Evolutionary conservation across 30 jellyfish, hydroid and myxozoan genomes (phyloP), one percentile per base, ranked within the genome.

Genomic region (Hydractinia symbiolongicarpus): DNA sequence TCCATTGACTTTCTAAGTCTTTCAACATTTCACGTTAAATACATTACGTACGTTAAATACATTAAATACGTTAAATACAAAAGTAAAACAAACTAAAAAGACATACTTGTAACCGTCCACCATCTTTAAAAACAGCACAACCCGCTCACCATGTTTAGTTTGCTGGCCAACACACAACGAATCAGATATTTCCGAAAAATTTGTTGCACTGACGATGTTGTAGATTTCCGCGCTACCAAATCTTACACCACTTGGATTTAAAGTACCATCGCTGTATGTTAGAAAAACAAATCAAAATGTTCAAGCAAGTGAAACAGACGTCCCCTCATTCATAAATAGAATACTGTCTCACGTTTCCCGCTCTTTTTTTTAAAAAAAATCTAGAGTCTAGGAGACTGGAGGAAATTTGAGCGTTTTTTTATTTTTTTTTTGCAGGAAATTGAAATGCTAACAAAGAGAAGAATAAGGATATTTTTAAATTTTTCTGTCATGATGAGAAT

Each of bases 171-270:
- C 97, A 69, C 99, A 94, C 51, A 94, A 79, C 70, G 96, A 79
- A 84, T 94, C 99, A 5, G 82, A 77, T 51, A 94, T 86, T 58
- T 88, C 96, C 21, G 94, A 91, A 73, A 94, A 84, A 20, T 86
- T 78, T 9, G 81, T 55, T 8, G 94, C 81, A 30, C 82, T 84
- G 20, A 93, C 96, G 81, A 83, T 64, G 76, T 88, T 83, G 85
- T 94, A 94, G 51, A 94, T 94, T 84, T 94, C 99, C 5, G 99
- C 96, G 75, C 97, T 94, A 15, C 99, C 99, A 79, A 94, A 88
- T 51, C 99, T 90, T 30, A 94, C 97, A 8, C 99, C 99, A 57
- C 74, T 94, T 7, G 97, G 97, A 72, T 94, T 94, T 78, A 94
- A 76, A 0, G 97, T 89, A 19, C 97, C 96, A 85, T 94, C 99